Conservation (phyloP, 2,113 vertebrate species). For the Vulpes vulpes region DNA sequence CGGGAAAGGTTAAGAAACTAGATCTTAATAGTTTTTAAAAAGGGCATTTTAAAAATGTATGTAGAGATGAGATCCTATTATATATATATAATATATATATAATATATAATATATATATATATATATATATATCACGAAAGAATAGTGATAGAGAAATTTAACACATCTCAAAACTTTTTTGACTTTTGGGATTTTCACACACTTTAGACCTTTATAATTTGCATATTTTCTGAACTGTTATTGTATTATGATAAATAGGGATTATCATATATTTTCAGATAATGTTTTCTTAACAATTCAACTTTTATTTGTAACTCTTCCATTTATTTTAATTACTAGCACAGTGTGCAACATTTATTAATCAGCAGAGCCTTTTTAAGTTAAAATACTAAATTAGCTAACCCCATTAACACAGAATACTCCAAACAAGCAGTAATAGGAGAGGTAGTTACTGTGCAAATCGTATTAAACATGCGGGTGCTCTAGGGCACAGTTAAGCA, state of each 20-base stretch:
- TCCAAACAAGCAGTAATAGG: constrained; percentile 90
- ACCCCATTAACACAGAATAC: constrained; percentile 92
- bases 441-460: constrained; percentile 91
- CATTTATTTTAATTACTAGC: constrained; percentile 93
- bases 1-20: background rate
- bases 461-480: constrained; percentile 89
- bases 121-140: background rate
- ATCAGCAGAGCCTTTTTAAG: constrained; percentile 91
- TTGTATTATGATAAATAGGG: constrained; percentile 87
- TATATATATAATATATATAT: too few species aligned
- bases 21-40: background rate
- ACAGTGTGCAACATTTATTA: constrained; percentile 92
- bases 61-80: background rate
- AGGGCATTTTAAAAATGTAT: background rate
- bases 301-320: constrained; percentile 91
- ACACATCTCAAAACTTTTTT: constrained; percentile 81
- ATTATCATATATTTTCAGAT: constrained; percentile 91
- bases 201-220: constrained; percentile 85
- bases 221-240: constrained; percentile 84
- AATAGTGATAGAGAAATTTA: background rate
- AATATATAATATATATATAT: too few species aligned
- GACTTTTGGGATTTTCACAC: constrained; percentile 76
- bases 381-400: constrained; percentile 93
- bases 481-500: constrained; percentile 89
- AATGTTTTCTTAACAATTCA: constrained; percentile 89